phyloP scores from a whole-genome alignment of 1,140 invertebrate species.

The Ceratoteleas bidentatus region DNA sequence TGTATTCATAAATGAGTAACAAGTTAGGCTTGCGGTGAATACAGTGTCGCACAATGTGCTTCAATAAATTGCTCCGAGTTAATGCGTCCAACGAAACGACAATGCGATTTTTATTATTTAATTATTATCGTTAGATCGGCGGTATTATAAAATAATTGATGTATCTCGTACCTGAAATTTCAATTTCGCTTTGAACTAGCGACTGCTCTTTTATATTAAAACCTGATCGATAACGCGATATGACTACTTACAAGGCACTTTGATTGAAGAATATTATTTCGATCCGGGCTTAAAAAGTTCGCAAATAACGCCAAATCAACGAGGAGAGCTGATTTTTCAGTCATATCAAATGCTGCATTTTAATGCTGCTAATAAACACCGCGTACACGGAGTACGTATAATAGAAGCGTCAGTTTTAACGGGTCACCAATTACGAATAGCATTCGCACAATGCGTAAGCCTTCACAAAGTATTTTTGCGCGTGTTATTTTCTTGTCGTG shows the following conservation, averaged over 20 bases:
- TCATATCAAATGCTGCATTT: too few relatives aligned
- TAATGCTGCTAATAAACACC: too few relatives aligned
- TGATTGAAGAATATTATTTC: slow-evolving; percentile 1
- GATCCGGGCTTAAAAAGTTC: neutral
- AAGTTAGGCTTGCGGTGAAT: slow-evolving; percentile 36
- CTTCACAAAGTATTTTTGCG: slow-evolving; percentile 1
- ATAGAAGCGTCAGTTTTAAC: too few relatives aligned
- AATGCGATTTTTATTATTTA: neutral
- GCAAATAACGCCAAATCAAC: too few relatives aligned
- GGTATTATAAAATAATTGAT: too few relatives aligned
- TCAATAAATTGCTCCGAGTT: slow-evolving; percentile 36
- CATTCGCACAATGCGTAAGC: neutral
- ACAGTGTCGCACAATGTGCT: slow-evolving; percentile 20
- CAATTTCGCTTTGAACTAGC: neutral
- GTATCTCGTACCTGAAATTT: too few relatives aligned
- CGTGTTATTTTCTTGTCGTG: neutral
- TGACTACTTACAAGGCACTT: neutral
- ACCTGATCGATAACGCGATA: neutral
- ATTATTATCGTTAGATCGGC: neutral
- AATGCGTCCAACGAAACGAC: slow-evolving; percentile 1
- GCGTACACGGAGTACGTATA: too few relatives aligned
- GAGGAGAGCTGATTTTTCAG: too few relatives aligned
- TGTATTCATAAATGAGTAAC: slow-evolving; percentile 47
- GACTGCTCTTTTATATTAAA: neutral
- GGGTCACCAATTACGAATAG: slow-evolving; percentile 9